Percentiles rank a stretch among this genome's conserved stretches.
Evolutionary conservation across 2,113 vertebrate genomes (phyloP).

Genomic region (Bufo gargarizans): DNA sequence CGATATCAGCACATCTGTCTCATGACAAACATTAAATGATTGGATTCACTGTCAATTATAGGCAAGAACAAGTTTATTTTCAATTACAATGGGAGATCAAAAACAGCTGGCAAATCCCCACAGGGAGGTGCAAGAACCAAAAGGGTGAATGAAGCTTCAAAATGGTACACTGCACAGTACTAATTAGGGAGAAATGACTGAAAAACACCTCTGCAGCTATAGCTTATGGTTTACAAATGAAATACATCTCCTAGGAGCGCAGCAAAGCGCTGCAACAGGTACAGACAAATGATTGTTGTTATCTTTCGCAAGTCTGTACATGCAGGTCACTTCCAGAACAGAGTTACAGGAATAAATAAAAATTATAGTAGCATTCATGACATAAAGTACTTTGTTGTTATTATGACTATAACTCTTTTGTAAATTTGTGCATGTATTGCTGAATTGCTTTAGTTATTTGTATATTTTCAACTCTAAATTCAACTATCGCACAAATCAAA

Average conservation of each 20-base stretch:
- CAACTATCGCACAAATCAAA: too few species aligned
- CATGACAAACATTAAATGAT: slow-evolving; percentile 75
- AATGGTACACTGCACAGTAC: slow-evolving; percentile 68
- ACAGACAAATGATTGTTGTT: not conserved
- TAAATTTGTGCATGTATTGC: too few species aligned
- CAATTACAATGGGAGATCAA: slow-evolving; percentile 75
- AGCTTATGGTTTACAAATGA: slow-evolving; percentile 60
- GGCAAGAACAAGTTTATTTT: slow-evolving; percentile 77
- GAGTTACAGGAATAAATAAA: not conserved
- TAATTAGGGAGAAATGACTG: slow-evolving; percentile 73
- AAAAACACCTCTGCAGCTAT: slow-evolving; percentile 64
- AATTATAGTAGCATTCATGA: not conserved
- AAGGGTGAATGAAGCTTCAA: slow-evolving; percentile 68
- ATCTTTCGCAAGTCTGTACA: not conserved
- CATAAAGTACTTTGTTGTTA: too few species aligned
- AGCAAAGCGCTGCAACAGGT: not conserved
- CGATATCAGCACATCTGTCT: slow-evolving; percentile 72
- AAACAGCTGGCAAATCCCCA: slow-evolving; percentile 77
- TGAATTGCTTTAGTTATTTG: too few species aligned
- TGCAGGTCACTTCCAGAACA: not conserved
- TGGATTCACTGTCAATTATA: slow-evolving; percentile 78
- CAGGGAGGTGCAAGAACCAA: slow-evolving; percentile 67
- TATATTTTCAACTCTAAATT: too few species aligned
- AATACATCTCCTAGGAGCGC: slow-evolving; percentile 45
- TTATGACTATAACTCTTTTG: too few species aligned